Evolutionary conservation across 2,797 vertebrate species (phyloP), one percentile per base, ranked within the genome.

Genomic region (Hypotaenidia okinawae): DNA sequence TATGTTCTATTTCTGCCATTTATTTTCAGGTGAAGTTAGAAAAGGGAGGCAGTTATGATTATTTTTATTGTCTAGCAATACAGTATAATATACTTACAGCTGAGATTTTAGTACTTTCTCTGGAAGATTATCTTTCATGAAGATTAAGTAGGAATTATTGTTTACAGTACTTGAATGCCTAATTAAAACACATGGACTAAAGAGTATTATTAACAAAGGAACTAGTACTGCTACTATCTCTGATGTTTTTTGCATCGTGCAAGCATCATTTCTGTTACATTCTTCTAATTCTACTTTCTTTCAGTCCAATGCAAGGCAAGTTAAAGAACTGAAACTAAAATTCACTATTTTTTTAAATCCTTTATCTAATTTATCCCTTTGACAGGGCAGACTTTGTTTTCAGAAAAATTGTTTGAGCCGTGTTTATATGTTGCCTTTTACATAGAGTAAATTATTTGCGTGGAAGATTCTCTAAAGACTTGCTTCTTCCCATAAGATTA

Each of bases 1-100:
- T 81, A 14, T 81, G 33, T 69, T 94, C 67, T 88, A n/a, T 84
- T 95, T 86, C 69, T 91, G 51, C 47, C 21, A 7, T 58, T 62
- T 68, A 12, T 72, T 94, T 94, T 55, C 62, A 90, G 73, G 70
- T 75, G 70, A 81, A 78, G 51, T 86, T 86, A 86, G 76, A 82
- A 80, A 94, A 90, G 23, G 4, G 22, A 81, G 21, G 30, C 25
- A 39, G 64, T 84, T 95, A 52, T 51, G 1, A 75, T 84, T 90
- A 52, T 72, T 94, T 74, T 91, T 55, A 35, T 30, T 62, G 3
- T 57, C 54, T 66, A 16, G 5, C 52, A 35, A 33, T 74, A 13
- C 3, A 10, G 5, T 55, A 9, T 24, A 19, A 15, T 28, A n/a
- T 43, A 17, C 7, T 51, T 61, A 16, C 2, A 91, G 21, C 13